Base-by-base conservation (phyloP, 2,797 vertebrate species). In the Cygnus olor region DNA sequence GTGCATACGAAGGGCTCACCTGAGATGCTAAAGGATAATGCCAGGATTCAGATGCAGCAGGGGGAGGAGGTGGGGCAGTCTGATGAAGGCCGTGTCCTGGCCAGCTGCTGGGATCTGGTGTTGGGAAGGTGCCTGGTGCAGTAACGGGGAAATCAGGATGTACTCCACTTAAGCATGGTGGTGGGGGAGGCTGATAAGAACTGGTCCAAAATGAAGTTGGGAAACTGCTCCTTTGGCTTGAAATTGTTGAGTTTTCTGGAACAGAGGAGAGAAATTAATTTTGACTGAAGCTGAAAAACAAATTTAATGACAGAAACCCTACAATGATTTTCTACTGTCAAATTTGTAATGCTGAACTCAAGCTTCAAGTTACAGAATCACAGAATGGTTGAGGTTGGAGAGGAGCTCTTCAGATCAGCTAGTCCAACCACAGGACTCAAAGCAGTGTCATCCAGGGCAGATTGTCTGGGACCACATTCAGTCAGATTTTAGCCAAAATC, bases 1-100 rank as follows among this genome's bases (percentile, higher is more conserved):
- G 99, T 71, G 98, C 98, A 97, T 99, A 99, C 44, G 98, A 96
- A 0, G 98, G 97, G 73, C 98, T 97, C 97, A 98, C 98, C 97
- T 99, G 99, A 95, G 98, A 98, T 96, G 98, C 98, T 94, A 99
- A 97, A 79, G 98, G 98, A 95, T 99, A 99, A 84, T 98, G 98
- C 99, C 99, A 99, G 92, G 98, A 98, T 81, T 99, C 99, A 1
- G 99, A 96, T 30, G 98, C 97, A 2, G 98, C 88, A 5, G 98
- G 96, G 51, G 98, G 91, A 82, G 99, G 97, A 11, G 98, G 97
- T 5, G 99, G 98, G 95, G 98, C 98, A 93, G 98, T 97, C 97
- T 99, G 99, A 86, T 98, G 98, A 42, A 99, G 98, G 88, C 98
- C 44, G 4, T 99, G 99, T 91, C 98, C 98, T 2, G 98, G 98